Percentiles rank a stretch among this genome's conserved stretches.
Conservation (phyloP, 2,888 invertebrate species). For the Luperina nickerlii region DNA sequence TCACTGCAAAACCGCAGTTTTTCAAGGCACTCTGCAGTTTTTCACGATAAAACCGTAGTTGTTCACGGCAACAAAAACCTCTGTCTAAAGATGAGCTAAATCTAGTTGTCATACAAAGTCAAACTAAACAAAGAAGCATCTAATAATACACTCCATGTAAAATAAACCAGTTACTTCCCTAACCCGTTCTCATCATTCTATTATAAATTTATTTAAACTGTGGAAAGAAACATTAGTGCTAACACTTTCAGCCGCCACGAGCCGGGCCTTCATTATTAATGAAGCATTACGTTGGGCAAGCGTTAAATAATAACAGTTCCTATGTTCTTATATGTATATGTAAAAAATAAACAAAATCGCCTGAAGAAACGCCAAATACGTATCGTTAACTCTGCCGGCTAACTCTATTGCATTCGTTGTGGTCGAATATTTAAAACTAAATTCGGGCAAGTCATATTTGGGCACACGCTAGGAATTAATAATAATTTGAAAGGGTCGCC, state of each 20-base stretch:
- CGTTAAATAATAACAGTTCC: conserved; percentile 29
- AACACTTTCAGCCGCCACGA: conserved; percentile 42
- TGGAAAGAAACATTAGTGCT: conserved; percentile 35
- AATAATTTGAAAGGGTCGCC: neutral
- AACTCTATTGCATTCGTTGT: neutral
- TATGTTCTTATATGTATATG: neutral
- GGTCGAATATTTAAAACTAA: neutral
- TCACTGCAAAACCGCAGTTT: neutral
- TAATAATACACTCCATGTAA: neutral
- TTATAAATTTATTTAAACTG: conserved; percentile 17
- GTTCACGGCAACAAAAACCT: neutral
- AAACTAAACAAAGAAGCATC: neutral
- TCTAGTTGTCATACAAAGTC: neutral
- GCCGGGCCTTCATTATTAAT: conserved; percentile 42
- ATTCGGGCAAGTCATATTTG: neutral
- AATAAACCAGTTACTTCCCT: neutral
- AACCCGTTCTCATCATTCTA: conserved; percentile 15
- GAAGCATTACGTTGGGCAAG: conserved; percentile 22
- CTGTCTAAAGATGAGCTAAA: neutral
- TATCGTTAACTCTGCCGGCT: too few relatives aligned
- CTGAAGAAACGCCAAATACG: neutral
- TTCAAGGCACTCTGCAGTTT: neutral
- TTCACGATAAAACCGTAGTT: neutral
- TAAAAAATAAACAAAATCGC: too few relatives aligned
- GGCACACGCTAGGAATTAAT: neutral